These are phyloP conservation scores for Cheilosia grossa DNA, from an alignment of 2,888 invertebrate genomes.

Conservation along the genomic window DNA sequence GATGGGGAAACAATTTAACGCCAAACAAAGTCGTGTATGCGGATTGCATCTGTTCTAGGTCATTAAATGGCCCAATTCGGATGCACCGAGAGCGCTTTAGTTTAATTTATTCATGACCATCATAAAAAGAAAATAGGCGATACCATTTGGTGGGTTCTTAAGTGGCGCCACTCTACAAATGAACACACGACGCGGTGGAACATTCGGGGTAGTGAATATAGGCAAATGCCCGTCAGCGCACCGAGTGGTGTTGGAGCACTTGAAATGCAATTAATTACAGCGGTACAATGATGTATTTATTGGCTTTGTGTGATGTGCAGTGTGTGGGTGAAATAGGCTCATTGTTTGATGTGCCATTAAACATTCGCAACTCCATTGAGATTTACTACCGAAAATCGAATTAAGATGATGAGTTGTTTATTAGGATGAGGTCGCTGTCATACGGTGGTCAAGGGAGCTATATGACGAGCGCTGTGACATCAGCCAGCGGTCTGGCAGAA, in stretches of 20 bases:
- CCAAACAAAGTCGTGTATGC: slow-evolving; percentile 8
- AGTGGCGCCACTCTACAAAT: slow-evolving; percentile 63
- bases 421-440: not conserved
- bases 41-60: slow-evolving; percentile 66
- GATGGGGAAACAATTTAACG: not conserved
- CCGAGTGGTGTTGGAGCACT: slow-evolving; percentile 25
- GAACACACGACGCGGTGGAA: slow-evolving; percentile 12
- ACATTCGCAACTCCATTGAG: slow-evolving; percentile 34
- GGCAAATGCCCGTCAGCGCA: slow-evolving; percentile 40
- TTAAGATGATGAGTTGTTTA: slow-evolving; percentile 23
- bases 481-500: too few species aligned
- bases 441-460: not conserved
- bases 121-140: slow-evolving; percentile 27
- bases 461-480: too few species aligned
- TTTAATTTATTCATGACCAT: slow-evolving; percentile 67
- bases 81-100: slow-evolving; percentile 41
- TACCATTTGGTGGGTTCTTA: slow-evolving; percentile 39
- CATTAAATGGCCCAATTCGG: slow-evolving; percentile 69
- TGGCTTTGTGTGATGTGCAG: slow-evolving; percentile 28
- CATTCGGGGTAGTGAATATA: slow-evolving; percentile 11
- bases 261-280: slow-evolving; percentile 68
- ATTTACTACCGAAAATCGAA: slow-evolving; percentile 36
- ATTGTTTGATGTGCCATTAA: slow-evolving; percentile 67
- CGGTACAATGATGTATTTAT: slow-evolving; percentile 69
- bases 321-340: slow-evolving; percentile 27